Conservation (phyloP, 1,140 invertebrate genomes). For the Rhagoletis pomonella region DNA sequence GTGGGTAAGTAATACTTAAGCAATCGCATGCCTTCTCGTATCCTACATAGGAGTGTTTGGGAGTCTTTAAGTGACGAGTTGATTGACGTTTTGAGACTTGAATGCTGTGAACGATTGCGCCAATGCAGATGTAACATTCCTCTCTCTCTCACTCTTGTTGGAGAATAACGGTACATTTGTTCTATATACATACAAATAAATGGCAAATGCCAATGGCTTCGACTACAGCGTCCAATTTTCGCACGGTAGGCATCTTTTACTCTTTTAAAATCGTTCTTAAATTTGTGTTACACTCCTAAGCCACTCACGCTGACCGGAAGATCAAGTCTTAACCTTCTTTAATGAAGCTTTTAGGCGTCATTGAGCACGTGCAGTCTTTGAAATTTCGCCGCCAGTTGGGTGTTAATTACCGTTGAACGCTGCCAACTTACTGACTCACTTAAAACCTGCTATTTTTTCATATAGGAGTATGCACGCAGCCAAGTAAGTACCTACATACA, state of each 20-base stretch:
- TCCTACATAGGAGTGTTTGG: not conserved
- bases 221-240: not conserved
- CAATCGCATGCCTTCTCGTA: not conserved
- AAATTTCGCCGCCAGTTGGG: constrained; percentile 23
- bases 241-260: not conserved
- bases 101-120: constrained; percentile 11
- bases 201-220: not conserved
- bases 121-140: too few relatives aligned
- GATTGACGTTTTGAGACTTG: constrained; percentile 36
- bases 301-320: not conserved
- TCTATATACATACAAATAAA: not conserved
- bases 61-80: constrained; percentile 35
- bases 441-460: constrained; percentile 19
- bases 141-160: too few relatives aligned
- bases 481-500: too few relatives aligned
- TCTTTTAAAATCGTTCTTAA: not conserved
- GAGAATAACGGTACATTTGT: not conserved
- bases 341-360: constrained; percentile 25
- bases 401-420: constrained; percentile 40
- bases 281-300: constrained; percentile 4
- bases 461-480: too few relatives aligned
- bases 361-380: constrained; percentile 42
- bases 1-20: not conserved
- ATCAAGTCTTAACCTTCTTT: constrained; percentile 8
- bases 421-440: constrained; percentile 42